Base-by-base conservation (phyloP, 2,888 invertebrate genomes). In the Acronicta alni region DNA sequence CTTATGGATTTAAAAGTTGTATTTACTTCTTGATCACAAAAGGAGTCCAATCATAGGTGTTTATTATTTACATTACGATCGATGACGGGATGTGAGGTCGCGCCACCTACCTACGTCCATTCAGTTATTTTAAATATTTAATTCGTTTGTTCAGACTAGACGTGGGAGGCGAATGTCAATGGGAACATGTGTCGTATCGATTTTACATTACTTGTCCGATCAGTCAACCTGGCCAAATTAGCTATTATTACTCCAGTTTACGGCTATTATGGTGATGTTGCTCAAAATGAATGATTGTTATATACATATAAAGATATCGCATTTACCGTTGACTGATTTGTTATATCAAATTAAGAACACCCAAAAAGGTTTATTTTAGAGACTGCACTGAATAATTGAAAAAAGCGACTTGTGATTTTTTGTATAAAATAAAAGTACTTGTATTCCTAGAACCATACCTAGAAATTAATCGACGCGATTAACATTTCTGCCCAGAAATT, bases 61-160 rank as follows among this genome's bases (percentile, higher is more conserved):
- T 68, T 68, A 68, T 46, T 72, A 67, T 55, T 72, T 68, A 68
- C 53, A 41, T 43, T 37, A 37, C 54, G 67, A 68, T 68, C 67
- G 67, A 68, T 59, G 67, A 42, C 52, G 42, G 72, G 47, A 37
- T 49, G 38, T 68, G 38, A 68, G 72, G 68, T 48, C 67, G 72
- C 48, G 44, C 55, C 72, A 68, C 72, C 68, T 66, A 72, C 68
- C 59, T 49, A 10, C 58, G 55, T 72, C 60, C 54, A 55, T 47
- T 45, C 18, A 56, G 63, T 47, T 61, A 61, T 71, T 78, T 69
- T 75, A 70, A 77, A 77, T 77, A 78, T 77, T 77, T 78, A 53
- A 77, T 78, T 52, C 37, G 49, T 54, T 42, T 55, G 57, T 14
- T 53, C 51, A 53, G 49, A 53, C 67, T 46, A 54, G 46, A 54